Base-by-base conservation (phyloP, 2,888 invertebrate species). In the Tinea trinotella region DNA sequence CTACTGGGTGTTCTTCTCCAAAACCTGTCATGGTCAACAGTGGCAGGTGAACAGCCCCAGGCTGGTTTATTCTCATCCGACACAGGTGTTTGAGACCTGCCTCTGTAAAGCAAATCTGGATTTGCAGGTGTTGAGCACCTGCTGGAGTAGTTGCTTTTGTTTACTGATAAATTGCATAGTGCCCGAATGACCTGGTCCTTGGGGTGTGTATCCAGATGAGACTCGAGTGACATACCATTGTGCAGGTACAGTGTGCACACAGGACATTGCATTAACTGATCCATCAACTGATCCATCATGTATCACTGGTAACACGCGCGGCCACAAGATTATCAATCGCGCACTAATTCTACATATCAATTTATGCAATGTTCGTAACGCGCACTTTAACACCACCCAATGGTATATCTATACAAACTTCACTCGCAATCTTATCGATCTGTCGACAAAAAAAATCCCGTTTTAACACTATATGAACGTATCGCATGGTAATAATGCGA, bases 181-280 rank as follows among this genome's bases (percentile, higher is more conserved):
- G 95, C 95, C 71, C 91, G 93, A 62, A 95, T 95, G 53, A 95
- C 94, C 78, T 94, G 94, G 64, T 94, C 94, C 75, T 95, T 95
- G 40, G 95, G 94, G 84, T 95, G 95, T 19, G 94, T 94, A 68
- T 93, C 91, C 73, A 95, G 87, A 73, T 95, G 95, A 59, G 90
- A 90, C 70, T 93, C 92, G 62, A 95, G 81, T 57, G 92, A 90
- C 84, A 95, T 95, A 56, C 94, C 95, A 79, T 92, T 92, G 62
- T 94, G 90, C 61, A 95, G 86, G 75, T 90, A 95, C 58, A 95
- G 84, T 35, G 94, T 95, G 80, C 95, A 95, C 60, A 95, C 94
- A 54, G 95, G 95, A 75, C 95, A 95, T 71, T 89, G 89, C 63
- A 89, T 72, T 55, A 74, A 73, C 59, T 77, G 78, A 62, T 86